These are phyloP conservation scores for Synergus japonicus DNA, from an alignment of 2,888 invertebrate species.

Conservation along the genomic window DNA sequence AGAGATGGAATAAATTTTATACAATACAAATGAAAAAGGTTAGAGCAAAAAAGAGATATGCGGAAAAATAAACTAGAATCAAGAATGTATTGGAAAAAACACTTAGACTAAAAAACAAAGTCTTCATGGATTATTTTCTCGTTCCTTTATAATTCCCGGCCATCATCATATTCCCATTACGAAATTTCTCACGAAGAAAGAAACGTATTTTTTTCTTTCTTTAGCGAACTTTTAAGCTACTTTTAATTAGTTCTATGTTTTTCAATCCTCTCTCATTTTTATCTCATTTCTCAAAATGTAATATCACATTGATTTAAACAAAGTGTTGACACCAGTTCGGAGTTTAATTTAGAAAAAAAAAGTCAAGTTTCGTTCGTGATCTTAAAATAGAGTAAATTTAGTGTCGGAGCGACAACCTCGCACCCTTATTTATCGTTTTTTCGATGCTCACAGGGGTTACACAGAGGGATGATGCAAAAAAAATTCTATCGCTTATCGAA, in stretches of 20 bases:
- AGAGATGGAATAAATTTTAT: background rate
- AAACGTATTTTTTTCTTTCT: background rate
- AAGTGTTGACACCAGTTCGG: no score
- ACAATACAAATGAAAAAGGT: no score
- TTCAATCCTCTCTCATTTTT: no score
- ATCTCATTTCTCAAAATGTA: no score
- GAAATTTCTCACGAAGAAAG: background rate
- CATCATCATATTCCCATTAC: background rate
- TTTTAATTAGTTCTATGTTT: background rate
- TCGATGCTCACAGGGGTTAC: background rate
- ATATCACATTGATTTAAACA: no score
- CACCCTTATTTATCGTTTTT: conserved; percentile 25
- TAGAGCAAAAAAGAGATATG: background rate
- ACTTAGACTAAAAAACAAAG: background rate
- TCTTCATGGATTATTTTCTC: background rate
- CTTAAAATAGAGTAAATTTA: conserved; percentile 9
- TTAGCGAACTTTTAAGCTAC: background rate
- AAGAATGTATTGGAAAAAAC: no score
- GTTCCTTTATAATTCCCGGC: background rate
- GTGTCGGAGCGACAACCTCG: background rate
- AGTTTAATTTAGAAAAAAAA: background rate
- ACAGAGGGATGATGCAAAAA: background rate
- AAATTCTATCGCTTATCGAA: conserved; percentile 1
- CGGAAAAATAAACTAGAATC: no score
- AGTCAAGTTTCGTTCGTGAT: background rate